These are phyloP conservation scores for Ochropacha duplaris DNA, from an alignment of 2,888 invertebrate genomes.

Conservation along the genomic window DNA sequence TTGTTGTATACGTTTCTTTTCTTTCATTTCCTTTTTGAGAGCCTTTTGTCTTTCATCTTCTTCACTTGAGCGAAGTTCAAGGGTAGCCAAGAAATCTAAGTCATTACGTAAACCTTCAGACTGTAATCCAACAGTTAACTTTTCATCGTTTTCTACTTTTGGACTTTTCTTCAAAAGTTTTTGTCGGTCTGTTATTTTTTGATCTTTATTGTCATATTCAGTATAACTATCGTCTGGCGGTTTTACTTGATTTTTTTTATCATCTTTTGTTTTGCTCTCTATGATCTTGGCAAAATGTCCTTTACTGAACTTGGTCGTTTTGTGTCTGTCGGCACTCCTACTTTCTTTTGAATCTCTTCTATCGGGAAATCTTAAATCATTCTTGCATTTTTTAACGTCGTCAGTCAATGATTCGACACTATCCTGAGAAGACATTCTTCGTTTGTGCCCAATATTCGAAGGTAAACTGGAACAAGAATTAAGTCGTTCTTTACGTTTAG, in stretches of 20 bases:
- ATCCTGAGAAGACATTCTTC: slow-evolving; percentile 91
- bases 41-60: slow-evolving; percentile 84
- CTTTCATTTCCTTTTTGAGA: slow-evolving; percentile 80
- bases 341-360: slow-evolving; percentile 88
- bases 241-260: slow-evolving; percentile 81
- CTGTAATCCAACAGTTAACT: slow-evolving; percentile 40
- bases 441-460: slow-evolving; percentile 86
- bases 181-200: slow-evolving; percentile 51
- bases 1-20: slow-evolving; percentile 80
- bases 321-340: slow-evolving; percentile 65
- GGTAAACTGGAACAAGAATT: slow-evolving; percentile 84
- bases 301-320: slow-evolving; percentile 83
- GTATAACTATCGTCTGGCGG: slow-evolving; percentile 68
- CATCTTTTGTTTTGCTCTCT: slow-evolving; percentile 84
- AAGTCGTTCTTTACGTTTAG: slow-evolving; percentile 84
- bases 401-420: slow-evolving; percentile 82
- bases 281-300: slow-evolving; percentile 82
- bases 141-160: slow-evolving; percentile 52
- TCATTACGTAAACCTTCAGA: slow-evolving; percentile 72
- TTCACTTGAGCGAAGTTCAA: slow-evolving; percentile 83
- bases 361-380: slow-evolving; percentile 79
- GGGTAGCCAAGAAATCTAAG: slow-evolving; percentile 82
- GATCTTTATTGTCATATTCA: slow-evolving; percentile 48
- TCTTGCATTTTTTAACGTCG: slow-evolving; percentile 85
- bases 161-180: slow-evolving; percentile 55